Percentiles rank a stretch among this genome's conserved stretches.
phyloP scores from a whole-genome alignment of 2,888 invertebrate species.

The Eremobia ochroleuca region DNA sequence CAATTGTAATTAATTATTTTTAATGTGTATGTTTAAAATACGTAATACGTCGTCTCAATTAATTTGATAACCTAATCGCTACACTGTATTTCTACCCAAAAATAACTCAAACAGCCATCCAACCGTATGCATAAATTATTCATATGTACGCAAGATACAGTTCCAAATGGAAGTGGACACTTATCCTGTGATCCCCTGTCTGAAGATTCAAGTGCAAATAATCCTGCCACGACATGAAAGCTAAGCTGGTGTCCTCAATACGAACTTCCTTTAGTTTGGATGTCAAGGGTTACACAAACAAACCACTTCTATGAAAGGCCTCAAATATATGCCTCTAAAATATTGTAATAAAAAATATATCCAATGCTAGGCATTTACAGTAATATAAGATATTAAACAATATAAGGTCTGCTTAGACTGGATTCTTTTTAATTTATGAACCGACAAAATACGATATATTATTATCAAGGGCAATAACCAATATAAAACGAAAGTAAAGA shows the following conservation, averaged over 20 bases:
- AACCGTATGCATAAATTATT: slow-evolving; percentile 22
- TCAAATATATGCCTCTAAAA: background rate
- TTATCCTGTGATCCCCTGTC: slow-evolving; percentile 52
- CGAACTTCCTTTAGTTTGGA: slow-evolving; percentile 12
- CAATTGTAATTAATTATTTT: background rate
- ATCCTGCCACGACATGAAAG: slow-evolving; percentile 46
- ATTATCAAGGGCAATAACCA: background rate
- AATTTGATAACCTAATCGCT: background rate
- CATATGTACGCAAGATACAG: slow-evolving; percentile 17
- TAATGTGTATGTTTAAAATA: background rate
- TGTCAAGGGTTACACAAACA: background rate
- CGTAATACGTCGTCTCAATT: background rate
- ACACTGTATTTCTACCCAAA: background rate
- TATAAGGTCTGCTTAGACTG: background rate
- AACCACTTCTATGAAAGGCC: background rate
- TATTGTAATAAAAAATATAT: background rate
- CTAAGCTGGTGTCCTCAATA: slow-evolving; percentile 44
- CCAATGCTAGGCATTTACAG: background rate
- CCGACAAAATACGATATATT: background rate
- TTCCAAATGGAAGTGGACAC: slow-evolving; percentile 38
- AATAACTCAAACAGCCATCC: background rate
- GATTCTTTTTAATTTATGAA: background rate
- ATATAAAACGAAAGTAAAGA: background rate
- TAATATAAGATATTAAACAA: background rate
- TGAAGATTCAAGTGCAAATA: slow-evolving; percentile 44